phyloP scores from a whole-genome alignment of 1,140 invertebrate genomes.

The Drosophila nikananu region DNA sequence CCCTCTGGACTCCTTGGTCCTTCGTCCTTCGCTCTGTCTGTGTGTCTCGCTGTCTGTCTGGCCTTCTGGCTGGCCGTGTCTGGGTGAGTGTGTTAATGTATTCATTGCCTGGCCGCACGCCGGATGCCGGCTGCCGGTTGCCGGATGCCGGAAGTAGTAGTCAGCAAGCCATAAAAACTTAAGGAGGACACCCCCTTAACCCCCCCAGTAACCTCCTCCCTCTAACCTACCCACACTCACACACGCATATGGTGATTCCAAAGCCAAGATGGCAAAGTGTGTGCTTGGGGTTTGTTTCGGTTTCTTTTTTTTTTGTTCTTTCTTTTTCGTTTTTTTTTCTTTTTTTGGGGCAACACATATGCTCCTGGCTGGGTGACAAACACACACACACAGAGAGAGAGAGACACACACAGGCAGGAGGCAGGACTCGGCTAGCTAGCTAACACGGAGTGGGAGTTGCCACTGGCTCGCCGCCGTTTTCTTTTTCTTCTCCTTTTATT shows the following conservation, averaged over 20 bases:
- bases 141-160: slow-evolving; percentile 78
- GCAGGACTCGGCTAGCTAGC: slow-evolving; percentile 69
- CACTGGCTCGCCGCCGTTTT: slow-evolving; percentile 21
- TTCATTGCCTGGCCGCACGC: slow-evolving; percentile 65
- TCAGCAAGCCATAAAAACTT: slow-evolving; percentile 84
- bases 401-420: slow-evolving; percentile 32
- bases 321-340: slow-evolving; percentile 15
- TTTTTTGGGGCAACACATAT: slow-evolving; percentile 74
- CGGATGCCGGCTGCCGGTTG: slow-evolving; percentile 17
- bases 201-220: neutral
- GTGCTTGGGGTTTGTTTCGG: slow-evolving; percentile 10
- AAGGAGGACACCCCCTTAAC: slow-evolving; percentile 50
- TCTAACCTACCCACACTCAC: neutral
- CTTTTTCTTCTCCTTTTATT: slow-evolving; percentile 32
- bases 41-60: slow-evolving; percentile 9
- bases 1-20: neutral
- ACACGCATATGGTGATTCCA: slow-evolving; percentile 7
- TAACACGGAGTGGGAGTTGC: slow-evolving; percentile 6
- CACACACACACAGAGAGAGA: slow-evolving; percentile 7
- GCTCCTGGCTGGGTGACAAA: slow-evolving; percentile 72
- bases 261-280: slow-evolving; percentile 26
- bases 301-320: neutral
- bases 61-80: slow-evolving; percentile 29
- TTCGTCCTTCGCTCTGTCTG: neutral
- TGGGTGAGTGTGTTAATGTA: slow-evolving; percentile 78